Conservation (phyloP, 2,888 invertebrate species). For the Caenorhabditis angaria region DNA sequence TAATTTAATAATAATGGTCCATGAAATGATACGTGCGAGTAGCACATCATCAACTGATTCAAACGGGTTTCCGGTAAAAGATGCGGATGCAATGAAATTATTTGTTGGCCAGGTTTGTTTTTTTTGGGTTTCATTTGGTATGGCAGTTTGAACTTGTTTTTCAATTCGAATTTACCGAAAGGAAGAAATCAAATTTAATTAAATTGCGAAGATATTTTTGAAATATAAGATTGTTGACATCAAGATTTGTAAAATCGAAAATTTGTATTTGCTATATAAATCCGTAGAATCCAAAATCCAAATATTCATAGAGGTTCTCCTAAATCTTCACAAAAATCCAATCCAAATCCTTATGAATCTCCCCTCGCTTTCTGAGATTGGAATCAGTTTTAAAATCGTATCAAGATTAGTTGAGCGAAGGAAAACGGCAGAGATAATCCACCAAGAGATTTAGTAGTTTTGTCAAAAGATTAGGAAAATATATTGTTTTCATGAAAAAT, state of each 20-base stretch:
- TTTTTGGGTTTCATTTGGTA: not conserved
- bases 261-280: not conserved
- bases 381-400: too few species aligned
- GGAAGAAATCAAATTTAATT: not conserved
- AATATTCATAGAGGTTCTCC: too few species aligned
- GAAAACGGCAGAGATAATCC: too few species aligned
- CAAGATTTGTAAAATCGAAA: too few species aligned
- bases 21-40: conserved; percentile 24
- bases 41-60: conserved; percentile 68
- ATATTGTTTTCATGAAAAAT: not conserved
- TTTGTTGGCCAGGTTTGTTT: conserved; percentile 80
- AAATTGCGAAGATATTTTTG: not conserved
- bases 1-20: conserved; percentile 23
- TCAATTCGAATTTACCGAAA: not conserved
- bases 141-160: not conserved
- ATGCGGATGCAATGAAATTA: conserved; percentile 80
- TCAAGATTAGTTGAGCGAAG: too few species aligned
- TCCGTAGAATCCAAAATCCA: not conserved
- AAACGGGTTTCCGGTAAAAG: conserved; percentile 74
- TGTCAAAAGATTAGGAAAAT: too few species aligned
- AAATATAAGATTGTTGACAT: not conserved
- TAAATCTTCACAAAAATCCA: too few species aligned
- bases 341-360: too few species aligned
- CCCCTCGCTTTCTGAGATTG: too few species aligned
- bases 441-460: too few species aligned